phyloP scores from a whole-genome alignment of 2,888 invertebrate genomes.

The Colletes collaris region DNA sequence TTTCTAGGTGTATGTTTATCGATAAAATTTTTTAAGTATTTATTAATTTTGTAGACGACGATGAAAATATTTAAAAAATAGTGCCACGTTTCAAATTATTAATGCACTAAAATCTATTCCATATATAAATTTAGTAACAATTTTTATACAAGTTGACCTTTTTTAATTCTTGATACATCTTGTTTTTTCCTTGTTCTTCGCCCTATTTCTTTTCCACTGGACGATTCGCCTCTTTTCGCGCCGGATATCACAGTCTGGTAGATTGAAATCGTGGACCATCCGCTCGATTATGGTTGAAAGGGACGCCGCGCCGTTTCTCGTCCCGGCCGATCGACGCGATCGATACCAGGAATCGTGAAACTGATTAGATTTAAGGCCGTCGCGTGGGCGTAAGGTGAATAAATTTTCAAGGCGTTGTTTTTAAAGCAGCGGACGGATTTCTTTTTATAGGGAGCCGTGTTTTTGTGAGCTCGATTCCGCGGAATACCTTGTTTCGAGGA shows the following conservation, averaged over 20 bases:
- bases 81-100: no score
- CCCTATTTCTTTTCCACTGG: slow-evolving; percentile 5
- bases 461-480: slow-evolving; percentile 10
- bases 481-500: slow-evolving; percentile 20
- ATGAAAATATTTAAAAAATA: no score
- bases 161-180: not conserved
- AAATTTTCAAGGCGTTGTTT: slow-evolving; percentile 35
- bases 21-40: no score
- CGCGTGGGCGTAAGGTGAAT: slow-evolving; percentile 37
- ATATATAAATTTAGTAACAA: no score
- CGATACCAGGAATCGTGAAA: slow-evolving; percentile 17
- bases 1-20: no score
- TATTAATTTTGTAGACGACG: no score
- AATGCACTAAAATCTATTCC: no score
- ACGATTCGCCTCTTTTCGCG: slow-evolving; percentile 1
- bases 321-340: slow-evolving; percentile 48
- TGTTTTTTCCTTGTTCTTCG: not conserved
- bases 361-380: slow-evolving; percentile 57
- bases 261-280: slow-evolving; percentile 63
- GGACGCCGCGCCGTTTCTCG: slow-evolving; percentile 28
- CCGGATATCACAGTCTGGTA: slow-evolving; percentile 33
- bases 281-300: slow-evolving; percentile 20
- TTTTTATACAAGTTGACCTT: no score
- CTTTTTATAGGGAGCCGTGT: slow-evolving; percentile 24
- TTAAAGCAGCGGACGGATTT: slow-evolving; percentile 16